A percentile compares a stretch with the other conserved stretches of the same genome.
phyloP scores from a whole-genome alignment of 1,140 invertebrate species.

The Portunus trituberculatus region DNA sequence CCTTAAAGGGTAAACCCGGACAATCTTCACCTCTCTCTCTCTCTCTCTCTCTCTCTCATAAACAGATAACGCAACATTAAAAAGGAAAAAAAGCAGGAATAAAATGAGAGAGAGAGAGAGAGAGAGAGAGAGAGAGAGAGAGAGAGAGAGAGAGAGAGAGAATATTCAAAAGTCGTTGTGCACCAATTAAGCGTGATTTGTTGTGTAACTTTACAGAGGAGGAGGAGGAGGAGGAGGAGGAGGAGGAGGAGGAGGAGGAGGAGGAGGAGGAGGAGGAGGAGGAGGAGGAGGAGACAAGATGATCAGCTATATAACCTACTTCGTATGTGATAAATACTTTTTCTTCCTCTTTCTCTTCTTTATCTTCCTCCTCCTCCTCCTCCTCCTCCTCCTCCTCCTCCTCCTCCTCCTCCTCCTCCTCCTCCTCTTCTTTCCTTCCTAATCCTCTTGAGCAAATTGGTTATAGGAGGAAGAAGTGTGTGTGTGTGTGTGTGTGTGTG shows the following conservation, averaged over 20 bases:
- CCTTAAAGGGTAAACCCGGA: too few relatives aligned
- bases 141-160: not conserved
- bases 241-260: not conserved
- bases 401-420: not conserved
- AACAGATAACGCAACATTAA: too few relatives aligned
- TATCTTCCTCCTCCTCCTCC: not conserved
- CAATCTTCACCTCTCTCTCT: too few relatives aligned
- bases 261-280: not conserved
- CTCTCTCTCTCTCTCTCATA: too few relatives aligned
- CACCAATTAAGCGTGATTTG: not conserved
- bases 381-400: not conserved
- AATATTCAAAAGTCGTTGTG: not conserved
- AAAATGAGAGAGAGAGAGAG: not conserved
- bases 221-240: not conserved
- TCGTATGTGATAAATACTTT: not conserved
- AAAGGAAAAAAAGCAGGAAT: too few relatives aligned
- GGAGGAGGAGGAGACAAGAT: not conserved
- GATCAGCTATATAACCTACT: not conserved
- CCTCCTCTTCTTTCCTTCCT: constrained; percentile 24
- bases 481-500: not conserved
- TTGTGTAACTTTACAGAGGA: not conserved
- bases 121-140: not conserved
- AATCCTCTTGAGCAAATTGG: not conserved
- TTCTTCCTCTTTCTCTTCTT: constrained; percentile 7
- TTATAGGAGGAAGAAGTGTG: not conserved